Evolutionary conservation across 2,113 vertebrate species (phyloP).

Genomic region (Lasiurus borealis): DNA sequence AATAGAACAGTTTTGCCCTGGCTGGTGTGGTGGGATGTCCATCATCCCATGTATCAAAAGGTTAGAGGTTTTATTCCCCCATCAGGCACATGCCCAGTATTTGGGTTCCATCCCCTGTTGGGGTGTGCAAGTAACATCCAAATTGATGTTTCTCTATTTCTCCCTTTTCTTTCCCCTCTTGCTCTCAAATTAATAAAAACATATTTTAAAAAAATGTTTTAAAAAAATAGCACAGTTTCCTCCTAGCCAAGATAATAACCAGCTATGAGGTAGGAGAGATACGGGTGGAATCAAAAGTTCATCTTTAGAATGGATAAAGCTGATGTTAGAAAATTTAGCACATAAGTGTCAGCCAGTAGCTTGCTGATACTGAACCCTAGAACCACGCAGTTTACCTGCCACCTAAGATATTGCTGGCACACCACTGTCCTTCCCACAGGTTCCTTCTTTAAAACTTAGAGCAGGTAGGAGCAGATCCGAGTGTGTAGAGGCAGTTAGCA

Average conservation of each 20-base stretch:
- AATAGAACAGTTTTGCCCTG: neutral
- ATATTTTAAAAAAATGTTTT: too few species aligned
- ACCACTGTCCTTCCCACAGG: too few species aligned
- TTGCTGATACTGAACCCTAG: neutral
- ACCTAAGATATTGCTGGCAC: neutral
- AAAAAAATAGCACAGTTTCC: neutral
- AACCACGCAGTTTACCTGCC: neutral
- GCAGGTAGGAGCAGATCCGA: neutral
- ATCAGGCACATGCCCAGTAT: too few species aligned
- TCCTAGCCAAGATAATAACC: neutral
- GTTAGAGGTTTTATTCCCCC: too few species aligned
- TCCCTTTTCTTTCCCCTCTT: too few species aligned
- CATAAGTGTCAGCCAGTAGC: neutral
- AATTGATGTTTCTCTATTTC: too few species aligned
- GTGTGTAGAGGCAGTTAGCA: neutral
- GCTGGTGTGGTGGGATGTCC: too few species aligned
- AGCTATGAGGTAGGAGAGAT: neutral
- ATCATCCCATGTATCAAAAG: too few species aligned
- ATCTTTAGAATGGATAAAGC: neutral
- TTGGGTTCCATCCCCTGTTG: too few species aligned
- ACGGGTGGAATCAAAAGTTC: neutral
- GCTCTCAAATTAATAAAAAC: too few species aligned
- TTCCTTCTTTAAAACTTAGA: neutral
- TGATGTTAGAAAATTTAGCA: neutral
- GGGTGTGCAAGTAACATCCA: too few species aligned